These are phyloP conservation scores for Cygnus buccinator DNA, from an alignment of 2,113 vertebrate species.

Conservation along the genomic window DNA sequence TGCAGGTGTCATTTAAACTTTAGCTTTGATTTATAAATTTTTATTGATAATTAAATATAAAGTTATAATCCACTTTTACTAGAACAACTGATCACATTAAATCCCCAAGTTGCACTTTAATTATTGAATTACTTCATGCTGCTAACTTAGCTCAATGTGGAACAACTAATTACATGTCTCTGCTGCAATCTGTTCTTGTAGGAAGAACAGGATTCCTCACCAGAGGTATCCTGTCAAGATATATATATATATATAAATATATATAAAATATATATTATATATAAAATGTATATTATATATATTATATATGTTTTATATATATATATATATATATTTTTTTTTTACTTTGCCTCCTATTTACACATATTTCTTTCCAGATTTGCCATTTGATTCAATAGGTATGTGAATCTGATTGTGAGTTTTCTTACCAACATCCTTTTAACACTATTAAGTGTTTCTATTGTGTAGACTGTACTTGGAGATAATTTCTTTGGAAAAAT, in stretches of 20 bases:
- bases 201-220: background rate
- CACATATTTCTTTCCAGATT: background rate
- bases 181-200: background rate
- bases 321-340: background rate
- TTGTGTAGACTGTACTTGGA: background rate
- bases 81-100: background rate
- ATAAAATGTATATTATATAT: background rate
- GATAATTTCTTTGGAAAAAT: background rate
- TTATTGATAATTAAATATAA: background rate
- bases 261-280: background rate
- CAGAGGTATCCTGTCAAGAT: background rate
- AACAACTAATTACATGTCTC: background rate
- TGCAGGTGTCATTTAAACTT: background rate
- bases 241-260: background rate
- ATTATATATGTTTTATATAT: background rate
- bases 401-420: background rate
- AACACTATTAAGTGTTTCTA: background rate
- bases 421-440: background rate
- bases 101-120: background rate
- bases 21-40: background rate
- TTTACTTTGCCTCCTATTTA: background rate
- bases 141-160: background rate
- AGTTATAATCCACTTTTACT: background rate
- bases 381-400: background rate
- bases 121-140: background rate